phyloP scores from a whole-genome alignment of 2,888 invertebrate genomes.

The Chymomyza amoena region DNA sequence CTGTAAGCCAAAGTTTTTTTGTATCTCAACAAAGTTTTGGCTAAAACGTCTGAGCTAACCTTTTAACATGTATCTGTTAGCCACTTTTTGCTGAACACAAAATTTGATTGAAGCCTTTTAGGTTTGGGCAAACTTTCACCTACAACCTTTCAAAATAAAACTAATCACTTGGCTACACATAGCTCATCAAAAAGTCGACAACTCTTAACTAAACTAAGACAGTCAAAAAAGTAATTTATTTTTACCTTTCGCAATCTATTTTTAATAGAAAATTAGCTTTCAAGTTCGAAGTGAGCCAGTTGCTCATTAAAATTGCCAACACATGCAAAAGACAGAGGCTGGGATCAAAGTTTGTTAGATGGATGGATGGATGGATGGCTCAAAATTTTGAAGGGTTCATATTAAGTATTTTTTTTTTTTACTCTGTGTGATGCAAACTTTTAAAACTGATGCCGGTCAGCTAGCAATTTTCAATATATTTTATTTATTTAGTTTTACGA shows the following conservation, averaged over 20 bases:
- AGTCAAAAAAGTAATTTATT: not conserved
- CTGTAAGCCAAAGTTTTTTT: too few relatives aligned
- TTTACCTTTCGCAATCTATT: not conserved
- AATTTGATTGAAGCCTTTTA: not conserved
- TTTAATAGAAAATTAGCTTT: slow-evolving; percentile 40
- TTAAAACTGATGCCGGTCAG: not conserved
- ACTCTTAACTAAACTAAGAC: not conserved
- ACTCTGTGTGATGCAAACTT: not conserved
- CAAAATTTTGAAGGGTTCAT: not conserved
- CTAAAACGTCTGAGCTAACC: not conserved
- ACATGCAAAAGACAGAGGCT: slow-evolving; percentile 18
- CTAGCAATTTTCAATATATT: not conserved
- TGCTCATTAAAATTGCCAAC: slow-evolving; percentile 37
- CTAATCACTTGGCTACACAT: not conserved
- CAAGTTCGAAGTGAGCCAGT: slow-evolving; percentile 35
- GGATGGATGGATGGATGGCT: not conserved
- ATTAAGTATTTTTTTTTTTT: slow-evolving; percentile 1
- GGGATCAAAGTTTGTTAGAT: slow-evolving; percentile 40
- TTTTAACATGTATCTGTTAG: too few relatives aligned
- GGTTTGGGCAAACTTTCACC: not conserved
- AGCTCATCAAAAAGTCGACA: not conserved
- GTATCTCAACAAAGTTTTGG: not conserved
- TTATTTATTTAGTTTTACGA: not conserved
- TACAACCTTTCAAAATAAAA: not conserved
- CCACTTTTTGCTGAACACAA: not conserved